These are phyloP conservation scores for Montipora sp. DNA, from an alignment of 64 coral and sea anemone genomes.

Conservation along the genomic window DNA sequence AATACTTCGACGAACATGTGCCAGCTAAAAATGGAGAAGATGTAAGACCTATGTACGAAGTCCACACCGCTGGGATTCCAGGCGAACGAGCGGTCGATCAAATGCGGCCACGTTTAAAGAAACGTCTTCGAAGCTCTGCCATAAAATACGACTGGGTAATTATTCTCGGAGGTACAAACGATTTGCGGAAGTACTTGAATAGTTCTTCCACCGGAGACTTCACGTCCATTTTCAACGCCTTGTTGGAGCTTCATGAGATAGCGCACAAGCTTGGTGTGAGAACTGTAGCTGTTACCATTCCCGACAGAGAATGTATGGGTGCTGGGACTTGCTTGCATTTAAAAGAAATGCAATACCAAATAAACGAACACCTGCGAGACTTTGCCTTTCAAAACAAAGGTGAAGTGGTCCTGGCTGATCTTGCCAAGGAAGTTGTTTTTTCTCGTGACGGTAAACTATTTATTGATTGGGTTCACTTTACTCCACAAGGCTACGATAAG, in stretches of 20 bases:
- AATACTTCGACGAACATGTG: constrained; percentile 34
- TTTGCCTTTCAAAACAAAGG: constrained; percentile 29
- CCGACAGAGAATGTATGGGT: constrained; percentile 57
- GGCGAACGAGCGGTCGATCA: constrained; percentile 57
- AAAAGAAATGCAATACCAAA: constrained; percentile 19
- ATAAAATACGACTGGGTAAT: constrained; percentile 65
- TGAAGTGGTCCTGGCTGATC: constrained; percentile 56
- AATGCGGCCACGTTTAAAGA: constrained; percentile 57
- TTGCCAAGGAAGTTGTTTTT: constrained; percentile 26
- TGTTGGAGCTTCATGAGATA: constrained; percentile 52
- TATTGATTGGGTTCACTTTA: constrained; percentile 63
- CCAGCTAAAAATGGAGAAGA: not conserved
- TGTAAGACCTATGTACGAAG: constrained; percentile 3
- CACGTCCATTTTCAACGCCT: constrained; percentile 33
- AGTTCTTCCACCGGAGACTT: constrained; percentile 1
- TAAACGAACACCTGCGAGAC: constrained; percentile 51
- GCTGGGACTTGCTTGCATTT: constrained; percentile 40
- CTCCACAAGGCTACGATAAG: constrained; percentile 60
- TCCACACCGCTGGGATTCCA: constrained; percentile 40
- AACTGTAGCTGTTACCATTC: constrained; percentile 68
- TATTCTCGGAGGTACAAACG: constrained; percentile 80
- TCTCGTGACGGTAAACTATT: constrained; percentile 20
- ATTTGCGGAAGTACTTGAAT: constrained; percentile 23
- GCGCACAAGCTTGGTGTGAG: constrained; percentile 32
- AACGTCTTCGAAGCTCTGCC: not conserved